A percentile compares a stretch with the other conserved stretches of the same genome.
phyloP scores from a whole-genome alignment of 37 sponge, comb jelly and placozoan species.

The Theonella swinhoei region DNA sequence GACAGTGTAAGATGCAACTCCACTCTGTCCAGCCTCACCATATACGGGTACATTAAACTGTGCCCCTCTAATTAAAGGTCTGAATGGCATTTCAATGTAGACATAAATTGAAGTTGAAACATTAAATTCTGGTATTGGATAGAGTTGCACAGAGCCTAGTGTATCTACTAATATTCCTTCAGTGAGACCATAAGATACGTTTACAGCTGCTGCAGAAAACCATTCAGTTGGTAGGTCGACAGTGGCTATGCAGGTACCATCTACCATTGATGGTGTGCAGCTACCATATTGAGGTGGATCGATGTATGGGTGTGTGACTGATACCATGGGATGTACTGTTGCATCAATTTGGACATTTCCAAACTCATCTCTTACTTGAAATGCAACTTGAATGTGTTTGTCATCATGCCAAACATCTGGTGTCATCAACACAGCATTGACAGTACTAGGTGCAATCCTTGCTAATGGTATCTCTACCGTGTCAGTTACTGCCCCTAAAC shows the following conservation, averaged over 20 bases:
- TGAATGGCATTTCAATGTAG: slow-evolving; percentile 48
- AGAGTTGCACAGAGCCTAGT: slow-evolving; percentile 10
- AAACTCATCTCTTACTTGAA: slow-evolving; percentile 62
- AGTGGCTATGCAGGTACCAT: slow-evolving; percentile 50
- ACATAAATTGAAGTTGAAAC: not conserved
- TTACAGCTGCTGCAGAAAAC: slow-evolving; percentile 20
- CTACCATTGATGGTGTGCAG: not conserved
- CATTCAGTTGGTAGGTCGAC: slow-evolving; percentile 43
- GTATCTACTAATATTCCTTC: not conserved
- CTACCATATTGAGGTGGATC: not conserved
- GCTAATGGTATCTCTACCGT: not conserved
- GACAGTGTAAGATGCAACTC: slow-evolving; percentile 42
- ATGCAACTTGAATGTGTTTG: slow-evolving; percentile 37
- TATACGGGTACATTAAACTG: slow-evolving; percentile 33
- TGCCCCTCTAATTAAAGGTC: slow-evolving; percentile 17
- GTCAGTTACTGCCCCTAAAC: slow-evolving; percentile 23
- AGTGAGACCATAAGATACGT: slow-evolving; percentile 19
- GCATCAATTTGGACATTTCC: slow-evolving; percentile 27
- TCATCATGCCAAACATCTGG: slow-evolving; percentile 51
- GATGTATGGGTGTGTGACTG: not conserved
- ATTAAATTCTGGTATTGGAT: slow-evolving; percentile 7
- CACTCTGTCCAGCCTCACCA: slow-evolving; percentile 25
- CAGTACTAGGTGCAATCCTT: not conserved
- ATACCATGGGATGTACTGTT: slow-evolving; percentile 1
- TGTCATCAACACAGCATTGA: slow-evolving; percentile 39